Conservation (phyloP, 2,888 invertebrate species). For the Itoplectis maculator region DNA sequence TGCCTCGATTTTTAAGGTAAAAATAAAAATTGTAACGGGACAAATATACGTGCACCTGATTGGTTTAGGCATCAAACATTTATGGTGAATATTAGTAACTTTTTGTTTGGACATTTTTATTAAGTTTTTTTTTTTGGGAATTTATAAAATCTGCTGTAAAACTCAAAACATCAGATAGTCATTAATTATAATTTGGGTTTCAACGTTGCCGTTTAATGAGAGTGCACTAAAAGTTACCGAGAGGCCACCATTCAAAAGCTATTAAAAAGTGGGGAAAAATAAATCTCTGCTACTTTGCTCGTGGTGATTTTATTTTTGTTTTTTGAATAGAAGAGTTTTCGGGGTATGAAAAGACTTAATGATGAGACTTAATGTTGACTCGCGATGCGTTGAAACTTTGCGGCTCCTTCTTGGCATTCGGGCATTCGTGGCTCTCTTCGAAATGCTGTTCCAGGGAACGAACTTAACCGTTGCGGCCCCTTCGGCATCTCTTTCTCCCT, state of each 20-base stretch:
- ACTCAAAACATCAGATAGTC: no score
- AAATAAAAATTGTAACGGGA: neutral
- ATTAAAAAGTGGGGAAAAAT: neutral
- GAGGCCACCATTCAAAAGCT: neutral
- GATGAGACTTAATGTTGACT: neutral
- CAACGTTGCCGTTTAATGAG: no score
- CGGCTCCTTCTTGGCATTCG: conserved; percentile 41
- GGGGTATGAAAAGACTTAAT: neutral
- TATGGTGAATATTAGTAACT: neutral
- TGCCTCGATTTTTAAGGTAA: neutral
- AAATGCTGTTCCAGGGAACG: conserved; percentile 59
- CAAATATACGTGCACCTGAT: neutral
- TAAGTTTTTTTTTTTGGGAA: no score
- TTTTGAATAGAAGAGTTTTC: neutral
- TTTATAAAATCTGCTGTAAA: no score
- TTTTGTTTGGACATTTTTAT: neutral
- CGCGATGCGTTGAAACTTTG: conserved; percentile 49
- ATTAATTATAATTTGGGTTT: no score
- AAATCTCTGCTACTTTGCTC: neutral
- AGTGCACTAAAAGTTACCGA: no score
- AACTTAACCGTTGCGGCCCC: conserved; percentile 47
- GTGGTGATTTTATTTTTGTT: no score
- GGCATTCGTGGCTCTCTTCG: conserved; percentile 47
- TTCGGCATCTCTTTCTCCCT: conserved; percentile 42
- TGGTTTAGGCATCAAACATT: neutral